Conservation (phyloP, 2,113 vertebrate genomes). For the Sprattus sprattus region DNA sequence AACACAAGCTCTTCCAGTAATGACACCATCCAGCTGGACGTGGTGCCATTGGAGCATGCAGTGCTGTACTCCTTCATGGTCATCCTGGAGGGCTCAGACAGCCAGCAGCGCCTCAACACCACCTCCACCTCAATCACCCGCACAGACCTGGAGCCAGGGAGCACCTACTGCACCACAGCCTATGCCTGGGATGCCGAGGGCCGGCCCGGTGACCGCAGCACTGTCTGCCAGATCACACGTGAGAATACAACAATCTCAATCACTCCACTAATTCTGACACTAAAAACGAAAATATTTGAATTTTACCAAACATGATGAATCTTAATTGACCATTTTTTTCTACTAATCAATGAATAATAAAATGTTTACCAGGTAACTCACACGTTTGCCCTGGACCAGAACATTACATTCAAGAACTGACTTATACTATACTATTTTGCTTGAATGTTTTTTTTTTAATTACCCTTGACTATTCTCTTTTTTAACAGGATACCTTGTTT, state of each 20-base stretch:
- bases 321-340: too few species aligned
- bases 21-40: conserved; percentile 77
- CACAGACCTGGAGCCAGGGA: conserved; percentile 75
- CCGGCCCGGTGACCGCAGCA: conserved; percentile 77
- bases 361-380: not conserved
- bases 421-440: too few species aligned
- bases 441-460: too few species aligned
- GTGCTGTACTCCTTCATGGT: conserved; percentile 75
- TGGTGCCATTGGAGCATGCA: conserved; percentile 71
- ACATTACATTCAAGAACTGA: too few species aligned
- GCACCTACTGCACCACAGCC: conserved; percentile 75
- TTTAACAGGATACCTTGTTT: too few species aligned
- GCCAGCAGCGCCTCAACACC: conserved; percentile 73
- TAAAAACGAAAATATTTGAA: not conserved
- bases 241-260: conserved; percentile 54
- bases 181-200: conserved; percentile 79
- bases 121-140: conserved; percentile 70
- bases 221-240: conserved; percentile 85
- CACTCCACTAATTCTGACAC: not conserved
- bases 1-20: conserved; percentile 72
- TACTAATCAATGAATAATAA: not conserved
- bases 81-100: conserved; percentile 69
- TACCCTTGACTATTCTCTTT: too few species aligned
- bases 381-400: too few species aligned
- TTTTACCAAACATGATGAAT: too few species aligned